A percentile compares a stretch with the other conserved stretches of the same genome.
Evolutionary conservation across 2,113 vertebrate genomes (phyloP).

Genomic region (Aleadryas rufinucha): DNA sequence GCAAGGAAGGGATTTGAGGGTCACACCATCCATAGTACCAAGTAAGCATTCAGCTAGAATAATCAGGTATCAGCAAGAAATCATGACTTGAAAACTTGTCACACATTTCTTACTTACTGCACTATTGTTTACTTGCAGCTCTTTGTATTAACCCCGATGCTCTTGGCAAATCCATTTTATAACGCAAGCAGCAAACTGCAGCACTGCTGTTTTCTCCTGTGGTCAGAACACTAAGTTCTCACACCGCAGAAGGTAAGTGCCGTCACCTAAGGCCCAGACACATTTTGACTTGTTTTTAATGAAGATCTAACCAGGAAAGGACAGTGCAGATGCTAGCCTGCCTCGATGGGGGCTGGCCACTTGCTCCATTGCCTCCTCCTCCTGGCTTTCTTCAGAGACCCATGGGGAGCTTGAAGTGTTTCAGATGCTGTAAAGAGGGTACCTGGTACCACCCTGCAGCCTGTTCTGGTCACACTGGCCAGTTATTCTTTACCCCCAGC

Average conservation of each 20-base stretch:
- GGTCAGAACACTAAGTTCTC: background rate
- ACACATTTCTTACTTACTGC: background rate
- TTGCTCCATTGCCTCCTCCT: background rate
- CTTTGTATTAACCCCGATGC: background rate
- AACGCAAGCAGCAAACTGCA: background rate
- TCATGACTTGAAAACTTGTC: background rate
- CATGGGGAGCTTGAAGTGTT: background rate
- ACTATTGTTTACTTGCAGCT: background rate
- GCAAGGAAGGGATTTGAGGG: background rate
- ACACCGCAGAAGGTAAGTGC: background rate
- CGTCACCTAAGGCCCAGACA: background rate
- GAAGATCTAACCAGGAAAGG: background rate
- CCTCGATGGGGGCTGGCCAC: background rate
- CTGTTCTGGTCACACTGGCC: rapidly evolving
- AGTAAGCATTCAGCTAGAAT: background rate
- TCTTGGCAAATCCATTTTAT: background rate
- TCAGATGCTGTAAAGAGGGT: background rate
- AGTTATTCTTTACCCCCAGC: background rate
- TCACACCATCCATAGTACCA: rapidly evolving
- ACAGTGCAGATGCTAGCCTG: background rate
- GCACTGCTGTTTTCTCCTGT: background rate
- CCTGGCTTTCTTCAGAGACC: background rate
- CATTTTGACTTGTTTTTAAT: background rate
- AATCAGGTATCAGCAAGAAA: background rate
- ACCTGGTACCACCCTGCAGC: background rate